Conservation (phyloP, 2,113 vertebrate species). For the Rhinolophus sinicus region DNA sequence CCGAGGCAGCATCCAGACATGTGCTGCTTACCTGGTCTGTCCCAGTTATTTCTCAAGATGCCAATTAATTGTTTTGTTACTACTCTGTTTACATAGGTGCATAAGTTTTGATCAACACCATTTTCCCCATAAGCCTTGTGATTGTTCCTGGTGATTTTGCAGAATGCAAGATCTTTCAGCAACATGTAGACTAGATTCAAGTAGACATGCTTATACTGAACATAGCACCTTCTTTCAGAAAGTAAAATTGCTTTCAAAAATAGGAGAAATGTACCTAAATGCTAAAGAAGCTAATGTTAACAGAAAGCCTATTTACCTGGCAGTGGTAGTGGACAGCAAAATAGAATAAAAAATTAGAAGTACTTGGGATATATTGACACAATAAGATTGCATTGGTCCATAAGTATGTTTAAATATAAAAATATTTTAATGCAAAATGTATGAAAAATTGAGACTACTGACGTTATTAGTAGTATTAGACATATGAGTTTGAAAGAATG, state of each 20-base stretch:
- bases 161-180: not conserved
- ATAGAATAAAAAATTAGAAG: not conserved
- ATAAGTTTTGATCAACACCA: not conserved
- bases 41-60: slow-evolving; percentile 23
- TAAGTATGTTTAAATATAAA: not conserved
- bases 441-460: not conserved
- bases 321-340: not conserved
- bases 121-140: not conserved
- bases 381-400: not conserved
- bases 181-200: not conserved
- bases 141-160: not conserved
- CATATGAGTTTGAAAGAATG: not conserved
- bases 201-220: not conserved
- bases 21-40: not conserved
- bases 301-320: not conserved
- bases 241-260: not conserved
- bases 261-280: not conserved
- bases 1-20: not conserved
- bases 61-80: slow-evolving; percentile 19
- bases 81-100: not conserved
- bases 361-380: not conserved
- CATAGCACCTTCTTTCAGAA: not conserved
- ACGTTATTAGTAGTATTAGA: not conserved
- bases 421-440: not conserved
- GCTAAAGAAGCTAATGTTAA: not conserved